Conservation (phyloP, 92 coral and sea anemone species). For the Siderastrea siderea region DNA sequence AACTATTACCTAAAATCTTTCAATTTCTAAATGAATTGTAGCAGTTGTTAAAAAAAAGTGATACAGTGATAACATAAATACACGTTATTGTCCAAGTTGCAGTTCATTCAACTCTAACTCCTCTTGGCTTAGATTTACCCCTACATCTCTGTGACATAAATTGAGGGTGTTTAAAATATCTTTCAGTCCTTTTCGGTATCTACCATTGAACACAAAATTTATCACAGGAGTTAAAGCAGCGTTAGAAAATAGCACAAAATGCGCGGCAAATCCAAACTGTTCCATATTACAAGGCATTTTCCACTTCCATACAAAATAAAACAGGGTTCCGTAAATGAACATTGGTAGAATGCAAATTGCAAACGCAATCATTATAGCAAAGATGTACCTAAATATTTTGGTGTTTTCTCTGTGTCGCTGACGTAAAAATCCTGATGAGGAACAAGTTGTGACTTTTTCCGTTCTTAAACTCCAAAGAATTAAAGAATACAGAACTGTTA, state of each 20-base stretch:
- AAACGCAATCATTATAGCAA: conserved; percentile 29
- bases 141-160: background rate
- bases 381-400: background rate
- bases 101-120: background rate
- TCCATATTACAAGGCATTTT: conserved; percentile 46
- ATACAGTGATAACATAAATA: too few relatives aligned
- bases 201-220: conserved; percentile 41
- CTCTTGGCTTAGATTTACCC: background rate
- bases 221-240: conserved; percentile 60
- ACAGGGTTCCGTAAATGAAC: conserved; percentile 31
- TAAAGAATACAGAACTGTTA: conserved; percentile 15
- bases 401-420: background rate
- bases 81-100: background rate
- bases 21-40: too few relatives aligned
- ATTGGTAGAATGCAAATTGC: conserved; percentile 59
- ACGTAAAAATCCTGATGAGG: background rate
- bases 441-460: background rate
- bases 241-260: conserved; percentile 42
- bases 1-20: too few relatives aligned
- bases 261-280: conserved; percentile 33
- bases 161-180: background rate
- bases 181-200: conserved; percentile 50
- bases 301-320: conserved; percentile 54
- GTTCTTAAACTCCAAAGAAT: conserved; percentile 21
- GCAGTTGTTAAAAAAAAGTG: too few relatives aligned